Conservation (phyloP, 2,797 vertebrate genomes). For the Pelochelys cantorii region DNA sequence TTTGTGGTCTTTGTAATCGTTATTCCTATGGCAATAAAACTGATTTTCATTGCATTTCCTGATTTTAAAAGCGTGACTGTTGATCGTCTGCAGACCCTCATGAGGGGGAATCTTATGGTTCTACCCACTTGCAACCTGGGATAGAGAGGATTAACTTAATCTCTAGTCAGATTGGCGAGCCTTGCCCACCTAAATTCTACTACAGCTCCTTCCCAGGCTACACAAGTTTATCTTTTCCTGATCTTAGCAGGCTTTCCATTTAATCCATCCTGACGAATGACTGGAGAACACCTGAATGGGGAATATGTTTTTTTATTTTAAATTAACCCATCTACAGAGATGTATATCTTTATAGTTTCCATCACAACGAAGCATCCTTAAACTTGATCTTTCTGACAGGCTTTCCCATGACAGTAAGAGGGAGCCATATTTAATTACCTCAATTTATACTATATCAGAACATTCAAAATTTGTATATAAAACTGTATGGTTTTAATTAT, state of each 20-base stretch:
- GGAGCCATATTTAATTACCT: neutral
- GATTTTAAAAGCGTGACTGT: too few relatives aligned
- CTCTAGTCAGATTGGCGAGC: too few relatives aligned
- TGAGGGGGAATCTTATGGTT: too few relatives aligned
- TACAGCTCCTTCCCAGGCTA: too few relatives aligned
- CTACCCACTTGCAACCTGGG: too few relatives aligned
- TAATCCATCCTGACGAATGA: neutral
- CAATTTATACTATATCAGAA: neutral
- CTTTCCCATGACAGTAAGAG: neutral
- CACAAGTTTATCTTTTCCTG: neutral
- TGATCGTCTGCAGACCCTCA: too few relatives aligned
- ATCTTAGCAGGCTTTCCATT: neutral
- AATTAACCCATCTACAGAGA: neutral
- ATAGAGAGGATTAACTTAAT: too few relatives aligned
- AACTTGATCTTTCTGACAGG: neutral
- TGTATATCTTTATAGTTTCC: neutral
- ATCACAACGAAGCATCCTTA: neutral
- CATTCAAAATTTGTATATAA: neutral
- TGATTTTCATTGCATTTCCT: too few relatives aligned
- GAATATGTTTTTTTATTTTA: neutral
- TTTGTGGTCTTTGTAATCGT: too few relatives aligned
- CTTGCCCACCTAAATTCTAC: too few relatives aligned
- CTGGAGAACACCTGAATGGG: neutral
- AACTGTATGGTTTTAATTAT: neutral
- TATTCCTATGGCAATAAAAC: too few relatives aligned